Evolutionary conservation across 2,797 vertebrate species (phyloP).

Genomic region (Amblyopsis hoosieri): DNA sequence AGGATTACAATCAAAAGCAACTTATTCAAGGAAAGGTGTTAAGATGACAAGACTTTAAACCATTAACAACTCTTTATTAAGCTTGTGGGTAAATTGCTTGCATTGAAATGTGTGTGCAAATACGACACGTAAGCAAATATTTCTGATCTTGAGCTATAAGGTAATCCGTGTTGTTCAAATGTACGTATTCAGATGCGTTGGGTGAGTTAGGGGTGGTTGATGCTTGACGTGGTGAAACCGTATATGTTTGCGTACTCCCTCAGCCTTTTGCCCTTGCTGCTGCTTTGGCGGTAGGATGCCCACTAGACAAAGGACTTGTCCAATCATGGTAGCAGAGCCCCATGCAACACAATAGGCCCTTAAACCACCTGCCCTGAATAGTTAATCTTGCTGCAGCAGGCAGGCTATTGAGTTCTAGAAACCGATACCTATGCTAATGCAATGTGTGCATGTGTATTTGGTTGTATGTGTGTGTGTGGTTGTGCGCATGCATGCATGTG

Average conservation of each 20-base stretch:
- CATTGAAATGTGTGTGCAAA: slow-evolving; percentile 2
- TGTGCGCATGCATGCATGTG: not conserved
- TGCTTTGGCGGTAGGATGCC: slow-evolving; percentile 66
- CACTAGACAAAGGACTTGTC: slow-evolving; percentile 72
- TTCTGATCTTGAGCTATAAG: not conserved
- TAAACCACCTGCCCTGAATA: slow-evolving; percentile 82
- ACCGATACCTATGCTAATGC: slow-evolving; percentile 76
- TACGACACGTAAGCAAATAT: not conserved
- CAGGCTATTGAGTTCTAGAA: slow-evolving; percentile 81
- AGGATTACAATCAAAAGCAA: slow-evolving; percentile 65
- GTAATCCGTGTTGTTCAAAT: slow-evolving; percentile 1
- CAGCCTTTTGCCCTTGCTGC: slow-evolving; percentile 69
- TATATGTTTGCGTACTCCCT: slow-evolving; percentile 69
- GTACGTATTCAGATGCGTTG: slow-evolving; percentile 36
- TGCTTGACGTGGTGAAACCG: slow-evolving; percentile 58
- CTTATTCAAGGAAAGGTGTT: slow-evolving; percentile 54
- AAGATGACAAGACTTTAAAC: slow-evolving; percentile 29
- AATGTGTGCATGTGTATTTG: slow-evolving; percentile 39
- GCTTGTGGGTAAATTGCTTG: slow-evolving; percentile 19
- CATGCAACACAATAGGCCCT: slow-evolving; percentile 79
- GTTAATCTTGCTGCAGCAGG: slow-evolving; percentile 79
- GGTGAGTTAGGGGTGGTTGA: slow-evolving; percentile 44
- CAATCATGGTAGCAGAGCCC: slow-evolving; percentile 69
- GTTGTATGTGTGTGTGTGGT: slow-evolving; percentile 13
- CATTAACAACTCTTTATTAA: slow-evolving; percentile 22